Evolutionary conservation across 2,888 invertebrate genomes (phyloP).

Genomic region (Agrotis clavis): DNA sequence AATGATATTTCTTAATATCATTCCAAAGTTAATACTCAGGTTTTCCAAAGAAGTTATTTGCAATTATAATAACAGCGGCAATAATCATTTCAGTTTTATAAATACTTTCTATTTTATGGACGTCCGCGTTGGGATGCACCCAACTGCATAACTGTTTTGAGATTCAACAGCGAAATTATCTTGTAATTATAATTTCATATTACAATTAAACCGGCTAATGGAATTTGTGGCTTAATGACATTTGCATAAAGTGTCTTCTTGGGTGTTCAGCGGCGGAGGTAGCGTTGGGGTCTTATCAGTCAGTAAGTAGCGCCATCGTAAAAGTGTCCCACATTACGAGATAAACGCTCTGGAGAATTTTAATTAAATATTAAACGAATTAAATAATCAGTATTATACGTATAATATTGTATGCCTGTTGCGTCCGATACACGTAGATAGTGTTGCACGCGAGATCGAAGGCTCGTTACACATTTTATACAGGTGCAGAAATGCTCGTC

Average conservation of each 20-base stretch:
- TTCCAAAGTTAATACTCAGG: slow-evolving; percentile 83
- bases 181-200: slow-evolving; percentile 90
- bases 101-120: slow-evolving; percentile 85
- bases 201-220: slow-evolving; percentile 83
- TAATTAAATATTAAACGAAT: slow-evolving; percentile 91
- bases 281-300: slow-evolving; percentile 86
- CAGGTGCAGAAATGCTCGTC: slow-evolving; percentile 64
- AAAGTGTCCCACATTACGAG: slow-evolving; percentile 91
- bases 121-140: slow-evolving; percentile 79
- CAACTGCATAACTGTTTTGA: slow-evolving; percentile 86
- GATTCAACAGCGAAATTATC: slow-evolving; percentile 88
- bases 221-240: slow-evolving; percentile 85
- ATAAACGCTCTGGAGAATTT: slow-evolving; percentile 90
- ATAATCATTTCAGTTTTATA: slow-evolving; percentile 79
- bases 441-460: slow-evolving; percentile 80
- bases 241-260: slow-evolving; percentile 87
- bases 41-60: slow-evolving; percentile 74
- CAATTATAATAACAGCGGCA: slow-evolving; percentile 72
- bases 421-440: slow-evolving; percentile 83
- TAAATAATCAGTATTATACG: slow-evolving; percentile 91
- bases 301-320: slow-evolving; percentile 89
- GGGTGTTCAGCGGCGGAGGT: slow-evolving; percentile 80
- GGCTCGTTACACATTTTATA: slow-evolving; percentile 76
- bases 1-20: slow-evolving; percentile 88
- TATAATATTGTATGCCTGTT: slow-evolving; percentile 89